These are phyloP conservation scores for Colostygia pectinataria DNA, from an alignment of 2,888 invertebrate genomes.

Conservation along the genomic window DNA sequence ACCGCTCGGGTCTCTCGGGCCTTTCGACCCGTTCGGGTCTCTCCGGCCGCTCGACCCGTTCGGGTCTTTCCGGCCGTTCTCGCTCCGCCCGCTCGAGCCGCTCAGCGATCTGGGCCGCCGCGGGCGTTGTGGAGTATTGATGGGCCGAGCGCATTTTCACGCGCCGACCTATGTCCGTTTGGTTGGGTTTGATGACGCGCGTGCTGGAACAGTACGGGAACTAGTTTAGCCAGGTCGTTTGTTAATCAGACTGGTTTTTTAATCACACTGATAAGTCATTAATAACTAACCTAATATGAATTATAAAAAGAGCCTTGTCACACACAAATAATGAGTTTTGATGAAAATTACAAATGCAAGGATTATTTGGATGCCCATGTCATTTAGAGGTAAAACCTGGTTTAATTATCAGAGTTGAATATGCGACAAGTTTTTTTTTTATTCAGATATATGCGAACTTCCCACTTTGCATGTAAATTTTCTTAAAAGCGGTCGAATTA, in stretches of 20 bases:
- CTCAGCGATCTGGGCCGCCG: constrained; percentile 56
- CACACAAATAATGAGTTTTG: no score
- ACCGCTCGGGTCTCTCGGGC: constrained; percentile 51
- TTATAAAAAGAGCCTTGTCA: no score
- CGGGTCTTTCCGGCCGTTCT: constrained; percentile 48
- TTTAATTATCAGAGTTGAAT: no score
- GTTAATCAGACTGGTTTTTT: no score
- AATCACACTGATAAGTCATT: no score
- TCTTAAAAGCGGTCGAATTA: not conserved
- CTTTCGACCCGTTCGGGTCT: constrained; percentile 52
- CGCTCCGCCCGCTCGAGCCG: constrained; percentile 36
- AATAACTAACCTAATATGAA: no score
- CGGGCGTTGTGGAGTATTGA: constrained; percentile 62
- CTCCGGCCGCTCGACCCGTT: constrained; percentile 54
- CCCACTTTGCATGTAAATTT: not conserved
- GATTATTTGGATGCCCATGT: no score
- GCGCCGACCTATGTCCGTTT: constrained; percentile 93
- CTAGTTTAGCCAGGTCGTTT: not conserved
- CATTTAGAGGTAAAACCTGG: no score
- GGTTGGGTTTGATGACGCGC: constrained; percentile 96
- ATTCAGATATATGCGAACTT: no score
- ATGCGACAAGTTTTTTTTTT: no score
- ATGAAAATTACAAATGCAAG: no score
- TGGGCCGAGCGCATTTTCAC: constrained; percentile 87
- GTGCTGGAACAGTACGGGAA: constrained; percentile 84